Evolutionary conservation across 2,797 vertebrate species (phyloP).

Genomic region (Phoxinus dragarum): DNA sequence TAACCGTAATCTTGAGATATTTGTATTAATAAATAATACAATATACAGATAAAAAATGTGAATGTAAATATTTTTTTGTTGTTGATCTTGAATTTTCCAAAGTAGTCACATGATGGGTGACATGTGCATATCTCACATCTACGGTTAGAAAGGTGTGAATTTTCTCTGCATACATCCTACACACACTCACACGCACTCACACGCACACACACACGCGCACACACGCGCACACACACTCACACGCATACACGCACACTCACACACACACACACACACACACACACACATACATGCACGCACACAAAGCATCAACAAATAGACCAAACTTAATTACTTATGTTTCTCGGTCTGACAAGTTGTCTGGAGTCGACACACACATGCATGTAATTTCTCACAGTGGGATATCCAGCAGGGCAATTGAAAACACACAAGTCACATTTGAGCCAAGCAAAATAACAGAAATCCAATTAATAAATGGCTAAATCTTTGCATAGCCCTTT

Average conservation of each 20-base stretch:
- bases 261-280: no score
- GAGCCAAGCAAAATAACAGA: slow-evolving; percentile 26
- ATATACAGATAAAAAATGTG: background rate
- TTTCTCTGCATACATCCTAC: background rate
- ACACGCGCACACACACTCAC: no score
- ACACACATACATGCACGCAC: background rate
- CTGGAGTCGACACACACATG: slow-evolving; percentile 17
- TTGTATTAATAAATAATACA: background rate
- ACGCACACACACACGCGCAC: background rate
- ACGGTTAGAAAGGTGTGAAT: background rate
- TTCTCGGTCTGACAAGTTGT: slow-evolving; percentile 24
- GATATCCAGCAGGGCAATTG: slow-evolving; percentile 10
- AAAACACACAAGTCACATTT: slow-evolving; percentile 30
- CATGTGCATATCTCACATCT: background rate
- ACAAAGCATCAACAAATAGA: slow-evolving; percentile 16
- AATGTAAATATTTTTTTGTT: background rate
- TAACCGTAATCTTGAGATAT: background rate
- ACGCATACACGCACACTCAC: background rate
- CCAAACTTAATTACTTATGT: slow-evolving; percentile 32
- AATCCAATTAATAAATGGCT: slow-evolving; percentile 13
- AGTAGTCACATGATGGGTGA: background rate
- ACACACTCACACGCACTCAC: background rate
- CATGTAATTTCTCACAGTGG: slow-evolving; percentile 45
- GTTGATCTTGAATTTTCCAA: background rate
- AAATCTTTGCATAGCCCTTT: background rate